phyloP scores from a whole-genome alignment of 2,888 invertebrate species.

The Monoplex corrugatus region DNA sequence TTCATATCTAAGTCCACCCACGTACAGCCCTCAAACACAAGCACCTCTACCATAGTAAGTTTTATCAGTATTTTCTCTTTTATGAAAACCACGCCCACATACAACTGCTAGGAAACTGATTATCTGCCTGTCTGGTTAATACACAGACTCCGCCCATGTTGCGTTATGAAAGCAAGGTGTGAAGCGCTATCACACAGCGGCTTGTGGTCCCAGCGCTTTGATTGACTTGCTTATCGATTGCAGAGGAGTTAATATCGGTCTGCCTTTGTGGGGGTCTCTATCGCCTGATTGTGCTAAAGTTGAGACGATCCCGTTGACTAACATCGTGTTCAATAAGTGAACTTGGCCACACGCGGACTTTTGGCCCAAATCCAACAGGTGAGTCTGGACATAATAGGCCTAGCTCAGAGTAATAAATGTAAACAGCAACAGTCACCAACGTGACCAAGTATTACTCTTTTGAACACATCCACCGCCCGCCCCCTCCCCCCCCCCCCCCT shows the following conservation, averaged over 20 bases:
- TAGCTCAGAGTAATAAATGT: too few relatives aligned
- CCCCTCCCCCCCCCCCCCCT: too few relatives aligned
- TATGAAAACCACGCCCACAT: neutral
- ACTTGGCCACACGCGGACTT: neutral
- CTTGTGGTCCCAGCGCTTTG: conserved; percentile 14
- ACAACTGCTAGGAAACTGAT: neutral
- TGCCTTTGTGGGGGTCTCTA: conserved; percentile 25
- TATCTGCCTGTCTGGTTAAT: neutral
- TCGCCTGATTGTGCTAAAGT: neutral
- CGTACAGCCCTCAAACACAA: too few relatives aligned
- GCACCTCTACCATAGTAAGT: too few relatives aligned
- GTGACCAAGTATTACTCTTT: too few relatives aligned
- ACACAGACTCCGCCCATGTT: neutral
- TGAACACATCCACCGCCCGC: too few relatives aligned
- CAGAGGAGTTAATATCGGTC: conserved; percentile 29
- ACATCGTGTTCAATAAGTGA: neutral
- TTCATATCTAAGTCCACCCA: too few relatives aligned
- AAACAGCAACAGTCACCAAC: neutral
- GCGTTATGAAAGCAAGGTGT: conserved; percentile 28
- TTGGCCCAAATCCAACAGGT: neutral
- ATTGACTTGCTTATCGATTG: conserved; percentile 35
- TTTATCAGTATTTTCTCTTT: too few relatives aligned
- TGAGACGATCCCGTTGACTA: neutral
- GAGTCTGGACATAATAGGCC: neutral
- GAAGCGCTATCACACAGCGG: conserved; percentile 33